Percentiles rank a stretch among this genome's conserved stretches.
Conservation (phyloP, 2,888 invertebrate genomes). For the Lottia scabra region DNA sequence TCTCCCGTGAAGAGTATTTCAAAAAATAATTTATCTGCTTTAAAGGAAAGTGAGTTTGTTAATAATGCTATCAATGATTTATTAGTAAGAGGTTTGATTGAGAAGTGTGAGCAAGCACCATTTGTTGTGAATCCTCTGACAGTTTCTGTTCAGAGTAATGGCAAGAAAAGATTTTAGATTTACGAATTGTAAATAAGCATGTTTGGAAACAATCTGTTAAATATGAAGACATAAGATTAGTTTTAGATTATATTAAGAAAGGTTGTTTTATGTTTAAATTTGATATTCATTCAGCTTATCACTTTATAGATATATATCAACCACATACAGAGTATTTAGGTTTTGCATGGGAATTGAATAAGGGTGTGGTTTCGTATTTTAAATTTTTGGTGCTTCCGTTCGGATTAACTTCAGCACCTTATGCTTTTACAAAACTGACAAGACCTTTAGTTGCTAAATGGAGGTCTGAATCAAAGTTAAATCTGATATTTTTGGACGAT, state of each 20-base stretch:
- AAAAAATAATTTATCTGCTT: slow-evolving; percentile 23
- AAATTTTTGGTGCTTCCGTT: slow-evolving; percentile 30
- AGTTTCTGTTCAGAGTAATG: slow-evolving; percentile 19
- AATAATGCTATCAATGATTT: slow-evolving; percentile 23
- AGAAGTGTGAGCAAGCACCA: slow-evolving; percentile 7
- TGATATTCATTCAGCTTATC: slow-evolving; percentile 22
- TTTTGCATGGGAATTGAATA: slow-evolving; percentile 12
- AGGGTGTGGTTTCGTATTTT: slow-evolving; percentile 4
- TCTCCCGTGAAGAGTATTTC: slow-evolving; percentile 2
- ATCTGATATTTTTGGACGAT: slow-evolving; percentile 31
- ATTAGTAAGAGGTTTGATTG: slow-evolving; percentile 13
- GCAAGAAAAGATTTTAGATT: slow-evolving; percentile 32
- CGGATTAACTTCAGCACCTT: slow-evolving; percentile 21
- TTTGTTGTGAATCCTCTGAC: slow-evolving; percentile 25
- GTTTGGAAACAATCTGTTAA: slow-evolving; percentile 23
- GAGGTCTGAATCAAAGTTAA: slow-evolving; percentile 24
- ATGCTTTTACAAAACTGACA: slow-evolving; percentile 26
- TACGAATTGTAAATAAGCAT: slow-evolving; percentile 27
- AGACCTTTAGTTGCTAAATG: slow-evolving; percentile 23
- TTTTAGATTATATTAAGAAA: slow-evolving; percentile 6
- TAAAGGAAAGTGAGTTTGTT: slow-evolving; percentile 24
- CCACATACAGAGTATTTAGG: slow-evolving; percentile 18
- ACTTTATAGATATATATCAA: slow-evolving; percentile 13
- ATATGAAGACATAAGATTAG: slow-evolving; percentile 24
- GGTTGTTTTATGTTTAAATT: slow-evolving; percentile 17